Percentiles rank a stretch among this genome's conserved stretches.
Evolutionary conservation across 2,113 vertebrate genomes (phyloP).

Genomic region (Myanophis thanlyinensis): DNA sequence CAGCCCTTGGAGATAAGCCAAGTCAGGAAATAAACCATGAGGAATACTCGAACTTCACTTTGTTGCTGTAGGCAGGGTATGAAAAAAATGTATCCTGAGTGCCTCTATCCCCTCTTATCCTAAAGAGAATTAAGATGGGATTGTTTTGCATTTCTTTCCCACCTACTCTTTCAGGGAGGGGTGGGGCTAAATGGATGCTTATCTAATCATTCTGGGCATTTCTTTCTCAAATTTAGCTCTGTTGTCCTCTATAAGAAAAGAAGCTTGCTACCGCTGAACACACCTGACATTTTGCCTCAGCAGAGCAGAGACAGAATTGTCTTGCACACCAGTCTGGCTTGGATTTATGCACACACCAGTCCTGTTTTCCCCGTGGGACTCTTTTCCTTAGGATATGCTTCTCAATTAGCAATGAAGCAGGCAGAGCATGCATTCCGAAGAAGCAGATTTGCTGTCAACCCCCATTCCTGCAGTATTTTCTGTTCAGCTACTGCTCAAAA

Average conservation of each 20-base stretch:
- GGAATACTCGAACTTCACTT: neutral
- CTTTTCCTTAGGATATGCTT: neutral
- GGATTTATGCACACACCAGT: neutral
- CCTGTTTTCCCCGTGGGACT: neutral
- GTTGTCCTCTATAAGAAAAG: neutral
- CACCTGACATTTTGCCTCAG: neutral
- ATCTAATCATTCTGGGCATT: neutral
- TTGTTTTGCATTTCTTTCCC: neutral
- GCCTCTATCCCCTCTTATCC: neutral
- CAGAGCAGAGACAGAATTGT: neutral
- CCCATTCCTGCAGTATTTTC: neutral
- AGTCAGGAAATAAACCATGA: neutral
- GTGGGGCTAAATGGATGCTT: neutral
- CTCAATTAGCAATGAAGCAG: constrained; percentile 16
- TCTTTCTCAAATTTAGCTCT: neutral
- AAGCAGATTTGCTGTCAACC: neutral
- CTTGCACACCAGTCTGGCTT: neutral
- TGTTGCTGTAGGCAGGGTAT: neutral
- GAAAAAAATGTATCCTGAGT: neutral
- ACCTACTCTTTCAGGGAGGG: neutral
- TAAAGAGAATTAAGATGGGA: neutral
- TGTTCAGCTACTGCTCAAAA: neutral
- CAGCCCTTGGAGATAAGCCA: neutral
- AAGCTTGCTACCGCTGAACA: neutral
- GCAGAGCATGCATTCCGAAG: neutral